phyloP scores from a whole-genome alignment of 2,888 invertebrate genomes.

The Cheilosia soror region DNA sequence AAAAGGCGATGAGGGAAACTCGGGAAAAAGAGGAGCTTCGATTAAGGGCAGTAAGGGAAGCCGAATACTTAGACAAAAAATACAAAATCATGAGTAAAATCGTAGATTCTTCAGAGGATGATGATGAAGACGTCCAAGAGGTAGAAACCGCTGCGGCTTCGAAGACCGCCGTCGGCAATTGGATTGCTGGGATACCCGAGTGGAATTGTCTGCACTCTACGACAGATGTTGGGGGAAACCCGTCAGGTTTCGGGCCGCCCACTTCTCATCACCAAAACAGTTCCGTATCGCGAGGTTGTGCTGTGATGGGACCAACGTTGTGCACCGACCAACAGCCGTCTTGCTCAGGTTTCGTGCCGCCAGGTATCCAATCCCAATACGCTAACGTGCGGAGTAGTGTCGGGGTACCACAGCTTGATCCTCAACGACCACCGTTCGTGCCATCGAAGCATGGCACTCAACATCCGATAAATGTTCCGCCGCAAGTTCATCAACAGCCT shows the following conservation, averaged over 20 bases:
- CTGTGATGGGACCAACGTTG: background rate
- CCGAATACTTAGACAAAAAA: slow-evolving; percentile 23
- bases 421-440: background rate
- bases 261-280: background rate
- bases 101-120: slow-evolving; percentile 5
- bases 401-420: background rate
- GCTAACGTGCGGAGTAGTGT: background rate
- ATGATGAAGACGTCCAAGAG: background rate
- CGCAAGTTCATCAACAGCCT: background rate
- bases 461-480: background rate
- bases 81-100: slow-evolving; percentile 9
- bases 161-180: background rate
- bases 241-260: background rate
- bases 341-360: background rate
- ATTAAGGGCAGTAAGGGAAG: background rate
- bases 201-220: slow-evolving; percentile 10
- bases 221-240: background rate
- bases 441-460: background rate
- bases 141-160: background rate
- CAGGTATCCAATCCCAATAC: background rate
- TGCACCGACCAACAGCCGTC: background rate
- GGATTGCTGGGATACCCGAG: background rate
- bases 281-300: background rate
- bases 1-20: slow-evolving; percentile 18
- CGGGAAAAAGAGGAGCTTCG: slow-evolving; percentile 16